Evolutionary conservation across 2,797 vertebrate genomes (phyloP), one percentile per base, ranked within the genome.

Genomic region (Sylvia borin): DNA sequence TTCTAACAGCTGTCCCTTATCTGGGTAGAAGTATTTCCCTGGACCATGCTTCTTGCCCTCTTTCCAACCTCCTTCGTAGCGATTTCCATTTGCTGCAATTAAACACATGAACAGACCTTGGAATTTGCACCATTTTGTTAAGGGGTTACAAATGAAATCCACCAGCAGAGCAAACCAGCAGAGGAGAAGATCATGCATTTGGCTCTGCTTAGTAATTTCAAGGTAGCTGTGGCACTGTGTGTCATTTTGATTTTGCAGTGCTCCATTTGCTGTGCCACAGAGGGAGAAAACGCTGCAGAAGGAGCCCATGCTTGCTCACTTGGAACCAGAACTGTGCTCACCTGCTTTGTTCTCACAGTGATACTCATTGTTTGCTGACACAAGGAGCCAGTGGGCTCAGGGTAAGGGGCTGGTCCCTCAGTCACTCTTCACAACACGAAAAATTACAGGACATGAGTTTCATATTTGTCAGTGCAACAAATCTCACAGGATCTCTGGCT

Each of bases 21-120:
- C 98, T 76, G 97, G 71, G 58, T 98, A 98, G 96, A 98, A 98
- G 83, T 98, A 99, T 74, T 98, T 98, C 11, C 99, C 99, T 0
- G 87, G 72, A 5, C 99, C 99, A 0, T 98, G 98, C 92, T 98
- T 99, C 97, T 98, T 98, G 53, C 99, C 99, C 25, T 98, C 94
- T 91, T 95, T 97, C 99, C 99, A 99, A 16, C 50, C 48, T 54
- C 99, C 99, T 95, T 99, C 98, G 0, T 99, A 99, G 51, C 98
- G 97, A 90, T 99, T 99, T 85, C 98, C 97, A 50, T 99, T 99
- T 79, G 98, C 99, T 93, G 88, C 77, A 93, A 93, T 81, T 25
- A 85, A 88, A 88, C 7, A 89, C 6, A 31, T 2, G 27, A 87
- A 81, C n/a, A 93, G 73, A 73, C 36, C 22, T 16, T 92, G 62